phyloP scores from a whole-genome alignment of 2,888 invertebrate species.

The Cryptophagus acutangulus region DNA sequence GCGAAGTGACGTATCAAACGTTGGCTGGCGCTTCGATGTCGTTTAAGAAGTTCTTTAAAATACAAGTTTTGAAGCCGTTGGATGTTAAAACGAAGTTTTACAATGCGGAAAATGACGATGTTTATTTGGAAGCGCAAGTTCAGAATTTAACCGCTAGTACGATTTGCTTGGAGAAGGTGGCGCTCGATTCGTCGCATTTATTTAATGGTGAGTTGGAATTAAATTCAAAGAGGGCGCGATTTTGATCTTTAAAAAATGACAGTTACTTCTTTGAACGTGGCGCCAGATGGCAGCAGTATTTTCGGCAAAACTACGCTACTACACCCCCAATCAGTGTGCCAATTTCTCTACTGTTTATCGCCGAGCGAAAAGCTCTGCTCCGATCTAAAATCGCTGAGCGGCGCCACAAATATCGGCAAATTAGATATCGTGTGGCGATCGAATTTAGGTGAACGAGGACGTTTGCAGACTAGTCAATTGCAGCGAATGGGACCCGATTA shows the following conservation, averaged over 20 bases:
- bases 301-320: constrained; percentile 76
- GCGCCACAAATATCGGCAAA: constrained; percentile 89
- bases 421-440: constrained; percentile 98
- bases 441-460: constrained; percentile 93
- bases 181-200: constrained; percentile 84
- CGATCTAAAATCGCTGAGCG: constrained; percentile 73
- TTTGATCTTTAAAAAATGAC: not conserved
- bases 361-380: constrained; percentile 71
- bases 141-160: constrained; percentile 93
- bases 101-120: constrained; percentile 82
- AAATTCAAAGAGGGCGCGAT: not conserved
- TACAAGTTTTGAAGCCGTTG: constrained; percentile 93
- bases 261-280: constrained; percentile 69
- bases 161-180: constrained; percentile 91
- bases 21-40: constrained; percentile 71
- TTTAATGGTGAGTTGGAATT: constrained; percentile 59
- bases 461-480: constrained; percentile 91
- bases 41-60: constrained; percentile 96
- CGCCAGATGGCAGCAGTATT: constrained; percentile 63
- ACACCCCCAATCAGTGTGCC: constrained; percentile 86
- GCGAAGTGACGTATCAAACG: constrained; percentile 88
- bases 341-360: constrained; percentile 89
- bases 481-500: constrained; percentile 81
- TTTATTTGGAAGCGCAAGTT: constrained; percentile 66
- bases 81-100: constrained; percentile 99